These are phyloP conservation scores for Mercenaria mercenaria DNA, from an alignment of 1,140 invertebrate species.

Conservation along the genomic window DNA sequence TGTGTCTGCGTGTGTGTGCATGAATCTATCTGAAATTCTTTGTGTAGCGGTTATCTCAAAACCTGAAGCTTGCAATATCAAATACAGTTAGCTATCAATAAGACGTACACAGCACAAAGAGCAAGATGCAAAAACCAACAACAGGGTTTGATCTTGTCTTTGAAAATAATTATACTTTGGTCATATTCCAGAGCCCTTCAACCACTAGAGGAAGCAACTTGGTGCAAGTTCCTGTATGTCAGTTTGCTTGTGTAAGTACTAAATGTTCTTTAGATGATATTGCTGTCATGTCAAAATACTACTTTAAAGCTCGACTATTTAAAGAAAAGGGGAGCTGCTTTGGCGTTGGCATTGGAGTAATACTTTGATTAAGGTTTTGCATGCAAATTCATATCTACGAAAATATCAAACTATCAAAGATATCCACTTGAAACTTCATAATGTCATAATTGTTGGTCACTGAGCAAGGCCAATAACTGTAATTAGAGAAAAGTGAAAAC, in stretches of 20 bases:
- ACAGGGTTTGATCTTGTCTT: conserved; percentile 6
- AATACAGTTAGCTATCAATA: conserved; percentile 3
- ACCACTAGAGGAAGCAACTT: conserved; percentile 14
- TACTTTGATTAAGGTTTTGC: conserved; percentile 1
- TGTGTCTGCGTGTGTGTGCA: conserved; percentile 2
- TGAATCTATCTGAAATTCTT: conserved; percentile 7
- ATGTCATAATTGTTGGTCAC: conserved; percentile 4
- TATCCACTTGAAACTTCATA: not conserved
- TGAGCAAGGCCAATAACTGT: not conserved
- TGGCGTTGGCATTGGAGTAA: conserved; percentile 12
- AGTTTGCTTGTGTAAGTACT: conserved; percentile 41
- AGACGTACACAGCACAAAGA: conserved; percentile 21
- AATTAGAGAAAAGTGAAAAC: no score
- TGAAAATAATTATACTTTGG: conserved; percentile 16
- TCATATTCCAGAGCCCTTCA: conserved; percentile 26
- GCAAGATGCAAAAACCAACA: not conserved
- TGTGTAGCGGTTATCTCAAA: conserved; percentile 4
- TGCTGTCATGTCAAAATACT: conserved; percentile 19
- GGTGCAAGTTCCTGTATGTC: conserved; percentile 34
- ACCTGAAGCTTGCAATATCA: not conserved
- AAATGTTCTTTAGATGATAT: conserved; percentile 12
- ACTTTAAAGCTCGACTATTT: conserved; percentile 1
- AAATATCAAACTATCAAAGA: conserved; percentile 20
- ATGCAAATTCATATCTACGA: conserved; percentile 9
- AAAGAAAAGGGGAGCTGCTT: conserved; percentile 16